Conservation (phyloP, 2,797 vertebrate genomes). For the Melanogrammus aeglefinus region DNA sequence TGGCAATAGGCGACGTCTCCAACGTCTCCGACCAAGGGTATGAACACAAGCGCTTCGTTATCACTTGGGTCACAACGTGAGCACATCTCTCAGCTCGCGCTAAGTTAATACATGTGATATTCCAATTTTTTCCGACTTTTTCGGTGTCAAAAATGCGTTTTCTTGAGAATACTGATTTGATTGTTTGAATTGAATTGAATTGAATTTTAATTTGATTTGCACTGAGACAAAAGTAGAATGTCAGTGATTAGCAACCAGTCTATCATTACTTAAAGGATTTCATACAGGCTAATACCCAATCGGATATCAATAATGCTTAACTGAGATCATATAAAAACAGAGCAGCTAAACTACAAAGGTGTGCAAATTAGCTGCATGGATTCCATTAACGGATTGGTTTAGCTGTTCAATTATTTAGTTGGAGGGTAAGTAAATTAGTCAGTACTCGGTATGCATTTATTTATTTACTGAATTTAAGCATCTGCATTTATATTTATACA, state of each 20-base stretch:
- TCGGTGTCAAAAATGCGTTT: background rate
- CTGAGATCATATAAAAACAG: background rate
- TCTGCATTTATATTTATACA: background rate
- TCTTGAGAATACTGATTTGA: background rate
- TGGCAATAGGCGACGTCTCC: slow-evolving; percentile 62
- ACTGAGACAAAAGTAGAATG: too few relatives aligned
- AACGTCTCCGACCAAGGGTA: slow-evolving; percentile 57
- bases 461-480: background rate
- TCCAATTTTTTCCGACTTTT: background rate
- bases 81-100: slow-evolving; percentile 32
- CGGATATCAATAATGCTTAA: background rate
- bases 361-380: too few relatives aligned
- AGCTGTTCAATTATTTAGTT: too few relatives aligned
- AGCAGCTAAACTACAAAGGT: background rate
- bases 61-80: slow-evolving; percentile 51
- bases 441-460: background rate
- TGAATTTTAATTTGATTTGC: too few relatives aligned
- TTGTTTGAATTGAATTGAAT: too few relatives aligned
- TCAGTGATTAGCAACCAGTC: too few relatives aligned
- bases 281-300: background rate
- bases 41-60: slow-evolving; percentile 59
- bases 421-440: background rate
- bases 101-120: slow-evolving; percentile 26
- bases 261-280: background rate
- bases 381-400: background rate